Evolutionary conservation across 2,888 invertebrate genomes (phyloP).

Genomic region (Tetragnatha montana): DNA sequence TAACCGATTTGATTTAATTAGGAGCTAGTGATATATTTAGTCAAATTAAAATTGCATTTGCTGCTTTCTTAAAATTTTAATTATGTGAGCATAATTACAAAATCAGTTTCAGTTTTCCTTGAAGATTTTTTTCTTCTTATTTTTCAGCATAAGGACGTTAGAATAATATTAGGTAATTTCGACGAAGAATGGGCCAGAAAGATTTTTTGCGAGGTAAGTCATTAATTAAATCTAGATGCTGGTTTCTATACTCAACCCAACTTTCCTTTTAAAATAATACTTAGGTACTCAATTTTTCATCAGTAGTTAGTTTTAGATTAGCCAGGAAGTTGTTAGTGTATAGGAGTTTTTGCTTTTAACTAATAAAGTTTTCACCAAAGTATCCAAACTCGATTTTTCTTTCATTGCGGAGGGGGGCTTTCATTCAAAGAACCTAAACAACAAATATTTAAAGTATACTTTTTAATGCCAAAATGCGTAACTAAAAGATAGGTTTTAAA

Average conservation of each 20-base stretch:
- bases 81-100: not conserved
- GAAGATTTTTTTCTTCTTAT: not conserved
- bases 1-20: slow-evolving; percentile 18
- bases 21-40: not conserved
- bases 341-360: no score
- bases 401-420: no score
- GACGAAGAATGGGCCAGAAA: slow-evolving; percentile 94
- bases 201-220: slow-evolving; percentile 77
- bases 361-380: no score
- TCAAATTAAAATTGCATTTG: slow-evolving; percentile 1
- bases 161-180: slow-evolving; percentile 96
- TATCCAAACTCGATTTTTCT: no score
- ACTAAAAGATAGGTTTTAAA: no score
- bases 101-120: not conserved
- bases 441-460: no score
- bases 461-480: no score
- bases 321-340: no score
- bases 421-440: no score
- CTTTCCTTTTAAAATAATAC: no score
- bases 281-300: no score
- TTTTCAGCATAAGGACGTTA: slow-evolving; percentile 87
- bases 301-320: no score
- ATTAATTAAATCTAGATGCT: slow-evolving; percentile 4
- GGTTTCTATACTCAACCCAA: not conserved
- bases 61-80: slow-evolving; percentile 16